phyloP scores from a whole-genome alignment of 2,113 vertebrate genomes.

The Emydura subglobosa region DNA sequence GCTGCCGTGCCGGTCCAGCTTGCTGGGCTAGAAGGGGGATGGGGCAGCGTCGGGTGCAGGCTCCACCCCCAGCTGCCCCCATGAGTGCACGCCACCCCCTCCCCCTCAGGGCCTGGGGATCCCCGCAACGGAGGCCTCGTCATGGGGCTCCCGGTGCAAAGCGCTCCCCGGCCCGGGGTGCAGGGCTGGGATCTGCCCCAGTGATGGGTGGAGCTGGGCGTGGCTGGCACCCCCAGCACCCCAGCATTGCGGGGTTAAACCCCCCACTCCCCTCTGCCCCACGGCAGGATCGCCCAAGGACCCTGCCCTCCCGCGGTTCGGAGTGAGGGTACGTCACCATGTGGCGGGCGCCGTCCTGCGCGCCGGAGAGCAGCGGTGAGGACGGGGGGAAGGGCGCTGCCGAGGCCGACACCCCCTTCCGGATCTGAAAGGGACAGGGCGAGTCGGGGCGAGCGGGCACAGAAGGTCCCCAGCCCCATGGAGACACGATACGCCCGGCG shows the following conservation, averaged over 20 bases:
- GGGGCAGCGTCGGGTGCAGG: background rate
- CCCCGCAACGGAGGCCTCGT: background rate
- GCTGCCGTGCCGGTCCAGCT: conserved; percentile 91
- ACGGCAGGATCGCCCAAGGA: no score
- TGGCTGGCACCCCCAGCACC: background rate
- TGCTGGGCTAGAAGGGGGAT: conserved; percentile 79
- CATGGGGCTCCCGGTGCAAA: no score
- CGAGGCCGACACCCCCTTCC: conserved; percentile 88
- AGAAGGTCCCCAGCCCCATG: rapidly evolving
- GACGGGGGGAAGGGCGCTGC: conserved; percentile 87
- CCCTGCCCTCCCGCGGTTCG: no score
- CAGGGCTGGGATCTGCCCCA: no score
- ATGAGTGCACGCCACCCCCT: background rate
- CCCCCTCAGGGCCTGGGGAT: background rate
- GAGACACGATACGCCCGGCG: background rate
- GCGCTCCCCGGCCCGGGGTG: no score
- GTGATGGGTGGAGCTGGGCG: background rate
- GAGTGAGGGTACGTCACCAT: conserved; percentile 81
- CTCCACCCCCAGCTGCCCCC: rapidly evolving
- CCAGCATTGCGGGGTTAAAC: background rate
- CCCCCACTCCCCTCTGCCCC: no score
- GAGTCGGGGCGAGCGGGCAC: background rate
- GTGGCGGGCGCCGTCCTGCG: conserved; percentile 90
- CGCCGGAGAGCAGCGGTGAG: conserved; percentile 88
- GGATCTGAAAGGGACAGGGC: conserved; percentile 82